Percentiles rank a stretch among this genome's conserved stretches.
phyloP scores from a whole-genome alignment of 2,797 vertebrate genomes.

The Karalla daura region DNA sequence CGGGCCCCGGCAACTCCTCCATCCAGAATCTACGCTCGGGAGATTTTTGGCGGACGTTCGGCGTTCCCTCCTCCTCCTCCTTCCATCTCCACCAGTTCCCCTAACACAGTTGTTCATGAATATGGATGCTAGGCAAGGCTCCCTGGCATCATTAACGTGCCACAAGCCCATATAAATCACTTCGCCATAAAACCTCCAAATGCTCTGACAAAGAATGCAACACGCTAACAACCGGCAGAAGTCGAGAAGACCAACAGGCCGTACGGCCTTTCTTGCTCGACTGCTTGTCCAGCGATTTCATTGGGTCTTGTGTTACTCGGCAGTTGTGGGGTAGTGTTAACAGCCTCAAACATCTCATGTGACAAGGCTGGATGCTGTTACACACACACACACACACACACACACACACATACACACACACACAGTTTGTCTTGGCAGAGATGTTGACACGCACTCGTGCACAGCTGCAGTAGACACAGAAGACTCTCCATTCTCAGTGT shows the following conservation, averaged over 20 bases:
- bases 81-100: constrained; percentile 68
- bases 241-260: constrained; percentile 66
- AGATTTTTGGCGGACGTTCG: constrained; percentile 78
- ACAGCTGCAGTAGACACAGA: constrained; percentile 55
- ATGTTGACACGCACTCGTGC: constrained; percentile 58
- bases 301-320: constrained; percentile 39
- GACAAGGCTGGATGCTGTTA: constrained; percentile 50
- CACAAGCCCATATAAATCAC: constrained; percentile 86
- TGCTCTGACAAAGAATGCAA: constrained; percentile 79
- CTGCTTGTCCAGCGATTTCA: constrained; percentile 45
- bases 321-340: constrained; percentile 50
- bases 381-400: constrained; percentile 25
- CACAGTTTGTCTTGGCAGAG: constrained; percentile 56
- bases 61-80: constrained; percentile 55
- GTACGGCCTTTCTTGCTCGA: constrained; percentile 35
- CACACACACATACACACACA: constrained; percentile 22
- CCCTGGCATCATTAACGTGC: constrained; percentile 85
- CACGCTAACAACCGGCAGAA: constrained; percentile 59
- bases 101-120: constrained; percentile 90
- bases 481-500: constrained; percentile 23
- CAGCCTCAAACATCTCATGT: constrained; percentile 50
- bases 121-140: constrained; percentile 83
- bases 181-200: constrained; percentile 85
- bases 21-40: constrained; percentile 72
- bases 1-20: constrained; percentile 65